Evolutionary conservation across 2,113 vertebrate species (phyloP).

Genomic region (Elaphurus davidianus): DNA sequence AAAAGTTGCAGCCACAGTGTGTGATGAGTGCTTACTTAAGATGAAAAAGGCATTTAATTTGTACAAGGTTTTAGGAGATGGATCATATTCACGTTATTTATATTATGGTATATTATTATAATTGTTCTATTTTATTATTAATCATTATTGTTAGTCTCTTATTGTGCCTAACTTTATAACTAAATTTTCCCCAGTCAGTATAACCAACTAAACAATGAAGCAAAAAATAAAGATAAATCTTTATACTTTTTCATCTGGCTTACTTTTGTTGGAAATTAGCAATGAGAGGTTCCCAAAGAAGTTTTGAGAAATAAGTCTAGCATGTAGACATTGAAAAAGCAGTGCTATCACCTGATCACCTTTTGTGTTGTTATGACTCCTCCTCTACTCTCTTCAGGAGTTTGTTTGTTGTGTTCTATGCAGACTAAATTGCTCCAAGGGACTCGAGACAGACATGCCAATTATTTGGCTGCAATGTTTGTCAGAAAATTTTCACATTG

Average conservation of each 20-base stretch:
- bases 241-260: background rate
- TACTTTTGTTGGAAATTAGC: conserved; percentile 15
- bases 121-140: background rate
- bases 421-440: background rate
- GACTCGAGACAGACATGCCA: background rate
- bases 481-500: background rate
- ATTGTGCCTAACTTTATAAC: background rate
- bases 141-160: background rate
- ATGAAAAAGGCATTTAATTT: background rate
- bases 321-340: background rate
- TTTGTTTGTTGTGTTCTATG: background rate
- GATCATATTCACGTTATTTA: background rate
- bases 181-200: background rate
- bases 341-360: background rate
- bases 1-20: background rate
- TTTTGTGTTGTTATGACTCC: background rate
- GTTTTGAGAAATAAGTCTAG: background rate
- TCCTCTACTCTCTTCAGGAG: background rate
- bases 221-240: background rate
- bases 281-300: background rate
- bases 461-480: background rate
- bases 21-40: background rate
- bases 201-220: background rate
- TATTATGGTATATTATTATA: background rate
- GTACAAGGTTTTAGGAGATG: background rate